Evolutionary conservation across 1,140 invertebrate species (phyloP), one percentile per base, ranked within the genome.

Genomic region (Halesus radiatus): DNA sequence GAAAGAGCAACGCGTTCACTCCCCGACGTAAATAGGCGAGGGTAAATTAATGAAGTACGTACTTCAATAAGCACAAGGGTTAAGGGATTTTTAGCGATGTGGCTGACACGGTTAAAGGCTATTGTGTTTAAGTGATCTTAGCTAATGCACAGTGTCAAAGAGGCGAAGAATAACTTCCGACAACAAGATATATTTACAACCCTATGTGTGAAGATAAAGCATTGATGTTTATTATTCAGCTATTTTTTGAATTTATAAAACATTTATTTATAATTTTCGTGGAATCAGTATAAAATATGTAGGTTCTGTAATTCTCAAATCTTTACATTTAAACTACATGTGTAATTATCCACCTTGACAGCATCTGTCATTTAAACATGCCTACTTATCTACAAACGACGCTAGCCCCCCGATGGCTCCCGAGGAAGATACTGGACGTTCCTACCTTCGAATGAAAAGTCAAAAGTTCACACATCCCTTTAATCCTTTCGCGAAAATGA

Each of bases 1-100:
- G 56, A 75, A 60, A 75, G 73, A 75, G 56, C 73, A 60, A 20
- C 56, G 37, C 18, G 22, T 66, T 37, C 62, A 70, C 66, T 52
- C 66, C 22, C 32, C 37, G n/a, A 50, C 64, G 16, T 68, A 68
- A 16, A 68, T 68, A 37, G 20, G 29, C 29, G n/a, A 70, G 32
- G 22, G 37, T 20, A 70, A 70, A 70, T 20, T 45, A 70, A 70
- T 52, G 29, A 50, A 70, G 32, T 52, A 70, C 32, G 37, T 70
- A 29, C 60, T 64, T 26, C 60, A 64, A 26, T 64, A 23, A 22
- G 23, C 23, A 23, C 20, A 23, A 26, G 20, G 60, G 60, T 22
- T 22, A 26, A 26, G 6, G 15, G 23, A 64, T 22, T 22, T 64
- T 64, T 64, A 22, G 60, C 60, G n/a, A 64, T 23, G 23, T 16